These are phyloP conservation scores for Eclectus roratus DNA, from an alignment of 2,113 vertebrate species.

Conservation along the genomic window DNA sequence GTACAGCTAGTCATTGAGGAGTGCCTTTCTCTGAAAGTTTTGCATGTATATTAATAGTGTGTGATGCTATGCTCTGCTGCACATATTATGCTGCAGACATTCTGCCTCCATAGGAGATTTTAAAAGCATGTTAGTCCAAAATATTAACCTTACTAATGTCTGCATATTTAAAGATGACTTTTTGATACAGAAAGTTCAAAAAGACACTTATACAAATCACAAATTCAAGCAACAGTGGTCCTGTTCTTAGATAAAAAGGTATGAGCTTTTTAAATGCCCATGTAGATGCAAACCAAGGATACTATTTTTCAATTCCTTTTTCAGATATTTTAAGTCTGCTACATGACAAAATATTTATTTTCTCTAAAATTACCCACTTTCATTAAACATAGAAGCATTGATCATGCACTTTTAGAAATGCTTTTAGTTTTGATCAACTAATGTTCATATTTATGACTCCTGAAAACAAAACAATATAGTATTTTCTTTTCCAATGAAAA, in stretches of 20 bases:
- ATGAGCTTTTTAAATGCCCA: background rate
- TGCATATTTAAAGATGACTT: background rate
- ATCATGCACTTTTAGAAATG: background rate
- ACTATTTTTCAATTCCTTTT: background rate
- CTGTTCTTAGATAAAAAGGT: background rate
- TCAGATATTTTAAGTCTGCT: background rate
- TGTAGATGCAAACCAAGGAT: background rate
- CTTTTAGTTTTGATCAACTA: background rate
- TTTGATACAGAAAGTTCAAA: background rate
- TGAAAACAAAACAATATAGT: background rate
- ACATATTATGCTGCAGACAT: background rate
- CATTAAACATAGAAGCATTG: background rate
- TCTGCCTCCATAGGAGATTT: background rate
- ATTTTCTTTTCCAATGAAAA: background rate
- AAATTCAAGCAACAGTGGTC: background rate
- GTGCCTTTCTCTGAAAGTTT: constrained; percentile 20
- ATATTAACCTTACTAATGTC: background rate
- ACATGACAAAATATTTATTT: background rate
- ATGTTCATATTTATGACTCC: background rate
- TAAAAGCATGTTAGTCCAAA: background rate
- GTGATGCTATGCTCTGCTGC: background rate
- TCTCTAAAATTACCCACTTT: background rate
- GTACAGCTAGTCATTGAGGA: background rate
- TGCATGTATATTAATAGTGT: background rate
- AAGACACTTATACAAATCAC: background rate